Evolutionary conservation across 2,888 invertebrate species (phyloP), one percentile per base, ranked within the genome.

Genomic region (Luperina nickerlii): DNA sequence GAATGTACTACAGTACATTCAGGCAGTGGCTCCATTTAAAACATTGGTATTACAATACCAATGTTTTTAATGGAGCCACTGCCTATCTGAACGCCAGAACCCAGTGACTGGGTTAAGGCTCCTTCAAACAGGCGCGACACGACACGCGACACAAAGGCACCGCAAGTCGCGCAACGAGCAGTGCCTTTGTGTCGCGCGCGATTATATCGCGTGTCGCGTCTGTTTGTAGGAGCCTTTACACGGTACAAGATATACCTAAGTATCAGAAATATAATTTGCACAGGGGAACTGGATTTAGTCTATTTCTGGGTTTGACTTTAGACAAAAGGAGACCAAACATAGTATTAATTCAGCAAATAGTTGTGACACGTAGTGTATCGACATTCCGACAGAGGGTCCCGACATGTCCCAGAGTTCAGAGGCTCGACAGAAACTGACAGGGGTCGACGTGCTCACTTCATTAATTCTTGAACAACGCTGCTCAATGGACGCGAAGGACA

Each of bases 401-500:
- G 87, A 90, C 87, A 87, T 91, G 86, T 87, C 90, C 85, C 91
- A 78, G 73, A 81, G 88, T 93, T 90, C 91, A 90, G 89, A 88
- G 91, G 91, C 92, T 92, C 91, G 91, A 90, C 91, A 92, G 92
- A 92, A 90, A 88, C 94, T 96, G 96, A 96, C 96, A 93, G 94
- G 95, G 96, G 96, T 96, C 95, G 96, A 96, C 96, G 91, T 94
- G 94, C 92, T 94, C 94, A 95, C 95, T 96, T 96, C 96, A 97
- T 97, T 96, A 96, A 96, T 97, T 95, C 95, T 95, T 95, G 93
- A 95, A 92, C 94, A 91, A 91, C 92, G 90, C 91, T 94, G 95
- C 95, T 95, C 95, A 95, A 95, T 95, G 93, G 91, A 89, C 89
- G 91, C 88, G 78, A 62, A 80, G 83, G 85, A 86, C 88, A 89